Evolutionary conservation across 1,140 invertebrate genomes (phyloP).

Genomic region (Colletes gigas): DNA sequence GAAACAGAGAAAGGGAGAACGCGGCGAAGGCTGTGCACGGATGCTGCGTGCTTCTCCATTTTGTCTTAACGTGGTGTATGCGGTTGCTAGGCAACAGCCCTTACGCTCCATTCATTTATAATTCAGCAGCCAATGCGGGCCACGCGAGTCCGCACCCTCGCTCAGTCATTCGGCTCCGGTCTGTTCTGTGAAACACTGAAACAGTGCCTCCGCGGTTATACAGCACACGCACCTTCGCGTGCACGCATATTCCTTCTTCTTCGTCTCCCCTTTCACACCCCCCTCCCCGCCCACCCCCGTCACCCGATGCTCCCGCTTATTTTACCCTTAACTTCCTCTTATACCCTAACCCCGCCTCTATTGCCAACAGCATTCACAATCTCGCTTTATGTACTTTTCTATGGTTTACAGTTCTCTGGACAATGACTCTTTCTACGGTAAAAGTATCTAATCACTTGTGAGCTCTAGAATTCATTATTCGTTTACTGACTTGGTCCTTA

Average conservation of each 20-base stretch:
- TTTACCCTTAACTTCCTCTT: conserved; percentile 27
- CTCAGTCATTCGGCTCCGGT: conserved; percentile 67
- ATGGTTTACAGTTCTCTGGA: conserved; percentile 30
- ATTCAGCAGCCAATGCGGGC: conserved; percentile 81
- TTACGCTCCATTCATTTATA: conserved; percentile 82
- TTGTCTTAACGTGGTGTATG: conserved; percentile 80
- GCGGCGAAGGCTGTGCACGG: conserved; percentile 47
- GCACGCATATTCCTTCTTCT: conserved; percentile 61
- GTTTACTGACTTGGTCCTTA: too few relatives aligned
- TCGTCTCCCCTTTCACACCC: conserved; percentile 20
- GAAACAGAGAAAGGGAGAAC: conserved; percentile 27
- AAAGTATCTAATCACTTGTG: too few relatives aligned
- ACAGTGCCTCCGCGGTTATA: conserved; percentile 60
- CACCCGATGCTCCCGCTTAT: conserved; percentile 17
- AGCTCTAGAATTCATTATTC: too few relatives aligned
- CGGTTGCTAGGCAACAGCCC: conserved; percentile 81
- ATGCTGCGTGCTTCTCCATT: conserved; percentile 78
- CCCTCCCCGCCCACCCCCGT: conserved; percentile 15
- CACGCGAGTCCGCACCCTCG: conserved; percentile 78
- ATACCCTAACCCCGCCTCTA: background rate
- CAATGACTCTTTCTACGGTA: background rate
- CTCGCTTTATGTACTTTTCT: conserved; percentile 49
- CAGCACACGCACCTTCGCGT: conserved; percentile 56
- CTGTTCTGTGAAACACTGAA: conserved; percentile 73
- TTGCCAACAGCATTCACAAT: conserved; percentile 38